These are phyloP conservation scores for Pangasius krempfi DNA, from an alignment of 2,797 vertebrate genomes.

Conservation along the genomic window DNA sequence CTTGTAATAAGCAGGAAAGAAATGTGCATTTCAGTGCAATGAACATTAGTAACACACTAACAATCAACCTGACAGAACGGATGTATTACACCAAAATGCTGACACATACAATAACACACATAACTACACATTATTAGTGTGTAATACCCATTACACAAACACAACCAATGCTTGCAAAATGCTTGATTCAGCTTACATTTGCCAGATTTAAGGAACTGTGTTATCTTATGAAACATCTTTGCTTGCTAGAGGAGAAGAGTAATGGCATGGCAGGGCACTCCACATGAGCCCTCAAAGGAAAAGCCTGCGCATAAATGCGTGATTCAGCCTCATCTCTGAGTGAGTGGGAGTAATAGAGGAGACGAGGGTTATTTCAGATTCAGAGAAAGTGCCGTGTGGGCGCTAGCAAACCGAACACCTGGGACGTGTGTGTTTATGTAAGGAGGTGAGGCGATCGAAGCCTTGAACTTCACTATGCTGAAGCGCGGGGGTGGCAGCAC, in stretches of 20 bases:
- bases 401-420: slow-evolving; percentile 74
- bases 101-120: not conserved
- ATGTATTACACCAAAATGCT: not conserved
- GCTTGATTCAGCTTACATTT: slow-evolving; percentile 3
- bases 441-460: slow-evolving; percentile 57
- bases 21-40: not conserved
- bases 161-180: slow-evolving; percentile 2
- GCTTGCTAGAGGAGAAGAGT: slow-evolving; percentile 19
- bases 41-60: not conserved
- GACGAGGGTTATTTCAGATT: slow-evolving; percentile 65
- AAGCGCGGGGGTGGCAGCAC: slow-evolving; percentile 62
- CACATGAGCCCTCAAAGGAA: slow-evolving; percentile 47
- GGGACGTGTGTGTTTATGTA: slow-evolving; percentile 68
- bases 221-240: slow-evolving; percentile 21
- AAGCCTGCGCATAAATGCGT: slow-evolving; percentile 55
- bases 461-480: slow-evolving; percentile 62
- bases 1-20: not conserved
- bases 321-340: slow-evolving; percentile 74
- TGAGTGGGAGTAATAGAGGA: slow-evolving; percentile 71
- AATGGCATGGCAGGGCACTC: not conserved
- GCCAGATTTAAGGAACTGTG: not conserved
- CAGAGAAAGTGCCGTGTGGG: slow-evolving; percentile 70
- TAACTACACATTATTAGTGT: not conserved
- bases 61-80: not conserved
- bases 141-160: slow-evolving; percentile 9